phyloP scores from a whole-genome alignment of 2,797 vertebrate species.

The Tiaroga cobitis region DNA sequence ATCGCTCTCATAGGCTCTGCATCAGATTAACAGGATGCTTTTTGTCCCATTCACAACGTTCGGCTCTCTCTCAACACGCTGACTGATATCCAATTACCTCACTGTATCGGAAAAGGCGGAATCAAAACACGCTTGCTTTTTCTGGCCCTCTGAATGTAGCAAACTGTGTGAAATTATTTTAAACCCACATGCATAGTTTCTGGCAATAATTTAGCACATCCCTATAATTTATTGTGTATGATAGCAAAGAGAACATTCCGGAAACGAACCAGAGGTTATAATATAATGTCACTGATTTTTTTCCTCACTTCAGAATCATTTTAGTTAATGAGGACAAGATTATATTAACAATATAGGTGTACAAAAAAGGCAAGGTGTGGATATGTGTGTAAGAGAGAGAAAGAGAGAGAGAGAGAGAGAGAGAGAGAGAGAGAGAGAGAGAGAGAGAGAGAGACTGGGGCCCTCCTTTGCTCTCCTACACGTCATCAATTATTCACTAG shows the following conservation, averaged over 20 bases:
- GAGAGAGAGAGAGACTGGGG: constrained; percentile 48
- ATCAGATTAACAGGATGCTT: constrained; percentile 10
- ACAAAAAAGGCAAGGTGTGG: constrained; percentile 47
- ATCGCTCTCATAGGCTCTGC: not conserved
- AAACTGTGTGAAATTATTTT: constrained; percentile 11
- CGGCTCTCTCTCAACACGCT: not conserved
- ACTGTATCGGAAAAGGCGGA: not conserved
- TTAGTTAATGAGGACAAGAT: constrained; percentile 50
- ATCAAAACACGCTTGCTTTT: constrained; percentile 19
- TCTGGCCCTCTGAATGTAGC: not conserved
- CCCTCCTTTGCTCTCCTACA: constrained; percentile 75
- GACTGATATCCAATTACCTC: constrained; percentile 17
- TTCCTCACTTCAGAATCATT: constrained; percentile 34
- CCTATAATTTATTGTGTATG: not conserved
- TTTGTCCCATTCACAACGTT: constrained; percentile 5
- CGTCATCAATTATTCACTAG: constrained; percentile 82
- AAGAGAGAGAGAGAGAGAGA: constrained; percentile 39
- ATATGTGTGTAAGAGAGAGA: constrained; percentile 42
- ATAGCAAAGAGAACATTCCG: not conserved
- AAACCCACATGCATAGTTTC: constrained; percentile 6
- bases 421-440: constrained; percentile 38
- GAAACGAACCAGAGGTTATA: not conserved
- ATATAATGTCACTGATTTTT: constrained; percentile 10
- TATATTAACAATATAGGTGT: constrained; percentile 51
- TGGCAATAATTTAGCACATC: not conserved